phyloP scores from a whole-genome alignment of 2,888 invertebrate species.

The Acronicta psi region DNA sequence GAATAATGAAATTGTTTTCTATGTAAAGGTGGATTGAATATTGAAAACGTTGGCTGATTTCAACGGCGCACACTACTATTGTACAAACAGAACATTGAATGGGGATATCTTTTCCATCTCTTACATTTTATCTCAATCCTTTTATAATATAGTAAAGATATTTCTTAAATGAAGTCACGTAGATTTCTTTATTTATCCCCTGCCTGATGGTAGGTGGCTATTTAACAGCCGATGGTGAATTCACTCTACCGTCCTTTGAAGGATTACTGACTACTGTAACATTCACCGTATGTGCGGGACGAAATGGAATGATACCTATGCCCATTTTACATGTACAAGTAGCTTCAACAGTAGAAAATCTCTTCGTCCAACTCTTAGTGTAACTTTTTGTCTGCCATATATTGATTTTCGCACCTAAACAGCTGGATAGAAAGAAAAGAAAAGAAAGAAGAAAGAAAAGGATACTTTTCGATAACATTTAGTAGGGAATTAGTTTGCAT shows the following conservation, averaged over 20 bases:
- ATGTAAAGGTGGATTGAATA: conserved; percentile 21
- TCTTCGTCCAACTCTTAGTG: too few relatives aligned
- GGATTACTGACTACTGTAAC: not conserved
- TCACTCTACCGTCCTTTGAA: conserved; percentile 1
- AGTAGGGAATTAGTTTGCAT: too few relatives aligned
- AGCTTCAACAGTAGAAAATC: not conserved
- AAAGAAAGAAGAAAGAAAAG: too few relatives aligned
- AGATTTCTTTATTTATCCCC: not conserved
- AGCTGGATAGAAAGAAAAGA: too few relatives aligned
- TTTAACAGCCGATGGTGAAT: not conserved
- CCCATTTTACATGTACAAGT: not conserved
- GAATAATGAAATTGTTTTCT: conserved; percentile 50
- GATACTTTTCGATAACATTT: too few relatives aligned
- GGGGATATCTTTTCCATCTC: not conserved
- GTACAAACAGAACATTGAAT: not conserved
- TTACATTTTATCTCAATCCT: not conserved
- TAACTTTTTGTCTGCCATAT: too few relatives aligned
- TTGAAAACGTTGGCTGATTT: conserved; percentile 33
- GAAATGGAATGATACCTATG: not conserved
- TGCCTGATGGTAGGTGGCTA: not conserved
- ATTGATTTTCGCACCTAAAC: too few relatives aligned
- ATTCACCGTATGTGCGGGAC: not conserved
- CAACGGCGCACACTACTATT: not conserved
- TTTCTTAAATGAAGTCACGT: not conserved
- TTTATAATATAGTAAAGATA: not conserved